Evolutionary conservation across 1,140 invertebrate species (phyloP).

Genomic region (Drosophila setifemur): DNA sequence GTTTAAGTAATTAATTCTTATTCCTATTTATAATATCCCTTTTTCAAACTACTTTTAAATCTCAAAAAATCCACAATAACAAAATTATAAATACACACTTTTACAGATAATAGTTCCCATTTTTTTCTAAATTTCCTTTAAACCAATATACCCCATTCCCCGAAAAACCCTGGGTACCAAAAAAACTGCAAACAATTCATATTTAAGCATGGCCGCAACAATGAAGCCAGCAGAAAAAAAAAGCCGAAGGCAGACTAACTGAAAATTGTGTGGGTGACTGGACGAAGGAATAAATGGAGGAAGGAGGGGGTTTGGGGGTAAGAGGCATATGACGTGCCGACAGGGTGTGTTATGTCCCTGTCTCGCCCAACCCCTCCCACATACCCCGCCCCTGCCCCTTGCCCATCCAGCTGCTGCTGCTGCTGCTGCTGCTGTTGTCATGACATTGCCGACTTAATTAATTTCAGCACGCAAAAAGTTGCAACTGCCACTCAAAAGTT

Average conservation of each 20-base stretch:
- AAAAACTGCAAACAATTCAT: constrained; percentile 47
- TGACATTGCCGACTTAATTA: constrained; percentile 64
- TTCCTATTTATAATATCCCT: too few species aligned
- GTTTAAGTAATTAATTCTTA: too few species aligned
- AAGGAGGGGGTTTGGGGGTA: background rate
- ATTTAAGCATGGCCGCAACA: constrained; percentile 33
- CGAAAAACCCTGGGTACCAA: background rate
- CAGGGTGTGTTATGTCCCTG: constrained; percentile 39
- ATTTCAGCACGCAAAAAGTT: constrained; percentile 73
- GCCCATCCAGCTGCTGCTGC: background rate
- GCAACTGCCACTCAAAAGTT: constrained; percentile 64
- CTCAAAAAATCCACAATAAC: too few species aligned
- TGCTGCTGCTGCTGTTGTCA: constrained; percentile 19
- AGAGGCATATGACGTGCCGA: constrained; percentile 55
- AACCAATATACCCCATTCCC: background rate
- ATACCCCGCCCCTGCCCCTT: background rate
- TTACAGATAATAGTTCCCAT: too few species aligned
- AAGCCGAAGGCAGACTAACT: constrained; percentile 9
- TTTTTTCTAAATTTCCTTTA: background rate
- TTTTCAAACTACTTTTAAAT: too few species aligned
- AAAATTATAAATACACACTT: too few species aligned
- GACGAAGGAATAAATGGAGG: background rate
- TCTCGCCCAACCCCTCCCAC: background rate
- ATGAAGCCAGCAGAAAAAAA: constrained; percentile 9
- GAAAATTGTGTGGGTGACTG: constrained; percentile 35